phyloP scores from a whole-genome alignment of 2,888 invertebrate genomes.

The Fissipunctia ypsillon region DNA sequence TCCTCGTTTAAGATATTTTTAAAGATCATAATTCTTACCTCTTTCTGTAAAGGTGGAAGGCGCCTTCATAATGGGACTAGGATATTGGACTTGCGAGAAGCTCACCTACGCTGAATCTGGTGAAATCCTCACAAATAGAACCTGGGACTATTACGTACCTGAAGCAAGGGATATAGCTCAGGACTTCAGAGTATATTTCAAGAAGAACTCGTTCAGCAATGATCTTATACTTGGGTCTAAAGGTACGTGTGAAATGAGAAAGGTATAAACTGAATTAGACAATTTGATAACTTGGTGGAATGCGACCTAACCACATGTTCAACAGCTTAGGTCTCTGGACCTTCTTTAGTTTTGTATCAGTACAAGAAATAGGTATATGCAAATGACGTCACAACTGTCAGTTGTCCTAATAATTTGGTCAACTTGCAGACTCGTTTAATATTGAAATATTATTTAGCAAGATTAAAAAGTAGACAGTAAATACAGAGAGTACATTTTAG shows the following conservation, averaged over 20 bases:
- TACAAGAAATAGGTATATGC: too few relatives aligned
- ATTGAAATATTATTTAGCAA: not conserved
- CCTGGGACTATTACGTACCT: conserved; percentile 94
- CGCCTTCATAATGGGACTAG: conserved; percentile 93
- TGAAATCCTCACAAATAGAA: conserved; percentile 92
- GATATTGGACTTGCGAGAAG: conserved; percentile 93
- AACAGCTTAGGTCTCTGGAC: too few relatives aligned
- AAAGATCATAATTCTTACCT: too few relatives aligned
- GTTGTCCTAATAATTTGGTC: not conserved
- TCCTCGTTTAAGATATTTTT: too few relatives aligned
- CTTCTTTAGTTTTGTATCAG: too few relatives aligned
- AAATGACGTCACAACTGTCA: not conserved
- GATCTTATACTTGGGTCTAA: conserved; percentile 87
- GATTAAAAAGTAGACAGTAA: too few relatives aligned
- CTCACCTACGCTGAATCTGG: conserved; percentile 92
- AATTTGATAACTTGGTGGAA: too few relatives aligned
- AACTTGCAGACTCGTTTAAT: not conserved
- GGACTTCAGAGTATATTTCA: conserved; percentile 92
- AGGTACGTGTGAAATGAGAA: conserved; percentile 44
- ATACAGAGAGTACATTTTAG: too few relatives aligned
- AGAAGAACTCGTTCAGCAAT: conserved; percentile 91
- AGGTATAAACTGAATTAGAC: too few relatives aligned
- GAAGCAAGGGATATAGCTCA: conserved; percentile 93
- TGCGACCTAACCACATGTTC: too few relatives aligned
- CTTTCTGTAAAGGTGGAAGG: conserved; percentile 89